Evolutionary conservation across 2,888 invertebrate species (phyloP).

Genomic region (Agrotis clavis): DNA sequence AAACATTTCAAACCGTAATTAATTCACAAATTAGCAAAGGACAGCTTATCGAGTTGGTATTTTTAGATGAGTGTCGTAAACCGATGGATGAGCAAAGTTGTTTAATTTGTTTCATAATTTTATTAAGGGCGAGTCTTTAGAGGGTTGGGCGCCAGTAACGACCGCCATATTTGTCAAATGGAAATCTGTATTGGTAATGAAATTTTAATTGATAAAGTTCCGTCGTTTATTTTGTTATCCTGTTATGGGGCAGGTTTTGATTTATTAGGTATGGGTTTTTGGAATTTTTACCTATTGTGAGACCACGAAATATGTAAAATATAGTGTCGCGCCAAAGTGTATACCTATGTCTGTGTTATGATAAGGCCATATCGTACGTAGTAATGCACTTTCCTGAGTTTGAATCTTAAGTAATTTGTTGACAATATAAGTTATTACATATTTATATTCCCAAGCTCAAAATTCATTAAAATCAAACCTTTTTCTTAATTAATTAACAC

Average conservation of each 20-base stretch:
- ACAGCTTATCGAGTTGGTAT: slow-evolving; percentile 71
- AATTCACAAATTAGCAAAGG: slow-evolving; percentile 74
- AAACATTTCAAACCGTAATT: slow-evolving; percentile 66
- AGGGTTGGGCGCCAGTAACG: slow-evolving; percentile 60
- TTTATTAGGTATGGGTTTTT: slow-evolving; percentile 28
- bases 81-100: slow-evolving; percentile 69
- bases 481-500: background rate
- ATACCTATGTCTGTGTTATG: background rate
- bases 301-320: background rate
- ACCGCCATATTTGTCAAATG: slow-evolving; percentile 64
- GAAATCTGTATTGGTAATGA: slow-evolving; percentile 63
- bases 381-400: no score
- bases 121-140: slow-evolving; percentile 65
- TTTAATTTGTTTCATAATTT: slow-evolving; percentile 73
- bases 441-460: no score
- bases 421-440: no score
- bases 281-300: background rate
- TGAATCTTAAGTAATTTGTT: no score
- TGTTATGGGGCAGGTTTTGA: slow-evolving; percentile 45
- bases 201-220: slow-evolving; percentile 67
- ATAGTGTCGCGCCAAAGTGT: background rate
- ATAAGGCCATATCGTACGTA: no score
- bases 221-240: slow-evolving; percentile 59
- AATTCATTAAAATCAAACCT: background rate
- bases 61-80: slow-evolving; percentile 69